These are phyloP conservation scores for Epinotia nisella DNA, from an alignment of 2,888 invertebrate species.

Conservation along the genomic window DNA sequence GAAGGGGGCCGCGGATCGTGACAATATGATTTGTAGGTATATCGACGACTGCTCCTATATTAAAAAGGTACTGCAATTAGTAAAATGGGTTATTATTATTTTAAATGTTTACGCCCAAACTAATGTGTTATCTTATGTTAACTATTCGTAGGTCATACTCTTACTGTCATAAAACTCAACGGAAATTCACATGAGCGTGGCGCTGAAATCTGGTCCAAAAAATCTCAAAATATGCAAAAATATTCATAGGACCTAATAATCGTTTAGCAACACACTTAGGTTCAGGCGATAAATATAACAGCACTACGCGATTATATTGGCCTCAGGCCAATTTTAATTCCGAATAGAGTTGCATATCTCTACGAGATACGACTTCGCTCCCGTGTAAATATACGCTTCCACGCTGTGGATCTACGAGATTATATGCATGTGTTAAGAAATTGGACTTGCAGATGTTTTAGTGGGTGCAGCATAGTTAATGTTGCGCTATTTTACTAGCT, in stretches of 20 bases:
- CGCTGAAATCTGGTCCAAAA: slow-evolving; percentile 20
- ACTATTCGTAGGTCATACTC: too few species aligned
- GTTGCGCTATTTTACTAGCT: slow-evolving; percentile 20
- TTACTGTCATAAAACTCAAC: too few species aligned
- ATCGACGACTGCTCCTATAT: too few species aligned
- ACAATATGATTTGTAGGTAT: too few species aligned
- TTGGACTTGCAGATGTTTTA: slow-evolving; percentile 45
- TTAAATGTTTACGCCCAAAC: too few species aligned
- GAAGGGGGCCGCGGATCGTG: too few species aligned
- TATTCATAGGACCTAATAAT: slow-evolving; percentile 44
- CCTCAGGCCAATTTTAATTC: slow-evolving; percentile 76
- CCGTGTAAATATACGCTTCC: slow-evolving; percentile 59
- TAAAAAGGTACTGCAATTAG: too few species aligned
- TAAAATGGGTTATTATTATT: too few species aligned
- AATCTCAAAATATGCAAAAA: slow-evolving; percentile 36
- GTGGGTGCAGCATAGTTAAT: slow-evolving; percentile 33
- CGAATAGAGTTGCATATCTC: slow-evolving; percentile 65
- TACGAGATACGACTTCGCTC: slow-evolving; percentile 59
- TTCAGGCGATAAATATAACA: slow-evolving; percentile 64
- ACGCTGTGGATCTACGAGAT: slow-evolving; percentile 50
- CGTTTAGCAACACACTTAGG: slow-evolving; percentile 42
- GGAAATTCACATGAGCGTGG: neutral
- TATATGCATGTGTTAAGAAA: slow-evolving; percentile 45
- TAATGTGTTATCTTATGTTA: too few species aligned
- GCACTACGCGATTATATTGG: slow-evolving; percentile 75